These are phyloP conservation scores for Pachycephus smyrnensis DNA, from an alignment of 2,888 invertebrate species.

Conservation along the genomic window DNA sequence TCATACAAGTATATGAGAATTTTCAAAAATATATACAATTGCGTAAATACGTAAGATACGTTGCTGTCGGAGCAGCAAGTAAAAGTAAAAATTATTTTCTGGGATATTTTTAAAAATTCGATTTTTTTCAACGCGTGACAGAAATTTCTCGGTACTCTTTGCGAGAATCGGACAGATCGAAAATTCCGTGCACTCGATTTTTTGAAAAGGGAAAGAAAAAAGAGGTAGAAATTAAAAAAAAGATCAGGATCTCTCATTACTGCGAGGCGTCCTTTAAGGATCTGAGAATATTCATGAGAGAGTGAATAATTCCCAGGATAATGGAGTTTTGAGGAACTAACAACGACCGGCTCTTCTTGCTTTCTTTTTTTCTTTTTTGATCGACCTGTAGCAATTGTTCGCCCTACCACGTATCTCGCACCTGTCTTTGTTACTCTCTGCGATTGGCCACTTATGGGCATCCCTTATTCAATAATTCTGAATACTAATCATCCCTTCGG, in stretches of 20 bases:
- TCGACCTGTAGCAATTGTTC: neutral
- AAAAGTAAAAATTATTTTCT: no score
- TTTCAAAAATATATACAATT: neutral
- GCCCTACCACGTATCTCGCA: neutral
- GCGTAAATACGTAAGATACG: no score
- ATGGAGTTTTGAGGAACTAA: constrained; percentile 25
- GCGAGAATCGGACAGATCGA: neutral
- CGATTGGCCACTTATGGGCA: neutral
- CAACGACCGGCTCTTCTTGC: constrained; percentile 26
- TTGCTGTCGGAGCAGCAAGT: no score
- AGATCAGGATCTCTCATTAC: neutral
- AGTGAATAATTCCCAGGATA: neutral
- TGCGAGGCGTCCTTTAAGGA: neutral
- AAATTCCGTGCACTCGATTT: neutral
- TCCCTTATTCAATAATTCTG: neutral
- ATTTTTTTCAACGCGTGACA: no score
- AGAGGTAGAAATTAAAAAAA: neutral
- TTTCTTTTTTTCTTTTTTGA: neutral
- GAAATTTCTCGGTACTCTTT: no score
- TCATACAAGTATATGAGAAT: neutral
- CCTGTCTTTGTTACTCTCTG: neutral
- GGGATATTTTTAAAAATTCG: no score
- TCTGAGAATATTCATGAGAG: neutral
- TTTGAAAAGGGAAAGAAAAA: neutral
- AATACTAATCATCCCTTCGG: neutral